Conservation (phyloP, 2,888 invertebrate species). For the Aspidiotus destructor region DNA sequence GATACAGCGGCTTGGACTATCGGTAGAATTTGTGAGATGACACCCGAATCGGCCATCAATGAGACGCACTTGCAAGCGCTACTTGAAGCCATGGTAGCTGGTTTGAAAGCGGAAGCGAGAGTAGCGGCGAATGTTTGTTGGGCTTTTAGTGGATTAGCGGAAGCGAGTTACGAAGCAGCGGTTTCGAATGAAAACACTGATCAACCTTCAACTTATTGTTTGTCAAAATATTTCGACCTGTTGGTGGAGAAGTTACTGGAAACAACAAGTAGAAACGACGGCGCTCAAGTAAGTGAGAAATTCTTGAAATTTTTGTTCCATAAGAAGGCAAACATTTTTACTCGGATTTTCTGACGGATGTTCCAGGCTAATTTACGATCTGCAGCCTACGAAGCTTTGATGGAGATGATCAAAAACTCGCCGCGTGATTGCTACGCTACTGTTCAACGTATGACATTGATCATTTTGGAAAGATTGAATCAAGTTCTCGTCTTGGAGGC, state of each 20-base stretch:
- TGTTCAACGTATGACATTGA: conserved; percentile 93
- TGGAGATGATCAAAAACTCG: conserved; percentile 99
- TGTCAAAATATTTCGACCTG: conserved; percentile 87
- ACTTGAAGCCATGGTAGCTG: conserved; percentile 69
- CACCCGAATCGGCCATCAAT: conserved; percentile 88
- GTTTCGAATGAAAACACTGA: conserved; percentile 51
- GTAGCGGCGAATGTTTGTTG: conserved; percentile 99
- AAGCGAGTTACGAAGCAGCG: conserved; percentile 84
- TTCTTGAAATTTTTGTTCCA: too few species aligned
- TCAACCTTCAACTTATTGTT: conserved; percentile 81
- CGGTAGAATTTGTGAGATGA: conserved; percentile 93
- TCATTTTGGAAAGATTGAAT: conserved; percentile 86
- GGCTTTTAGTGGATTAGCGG: conserved; percentile 92
- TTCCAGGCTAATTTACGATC: conserved; percentile 78
- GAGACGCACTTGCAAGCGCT: conserved; percentile 63
- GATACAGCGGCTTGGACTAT: conserved; percentile 99
- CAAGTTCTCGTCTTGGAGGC: conserved; percentile 91
- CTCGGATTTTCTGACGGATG: not conserved
- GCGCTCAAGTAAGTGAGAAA: conserved; percentile 49
- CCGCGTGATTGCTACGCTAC: conserved; percentile 93
- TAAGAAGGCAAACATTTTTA: conserved; percentile 18
- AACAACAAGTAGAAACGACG: conserved; percentile 90
- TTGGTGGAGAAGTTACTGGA: conserved; percentile 85
- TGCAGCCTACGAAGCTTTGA: conserved; percentile 96
- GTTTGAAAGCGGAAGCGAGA: conserved; percentile 83